These are phyloP conservation scores for Rousettus leschenaultii DNA, from an alignment of 2,113 vertebrate species.

Conservation along the genomic window DNA sequence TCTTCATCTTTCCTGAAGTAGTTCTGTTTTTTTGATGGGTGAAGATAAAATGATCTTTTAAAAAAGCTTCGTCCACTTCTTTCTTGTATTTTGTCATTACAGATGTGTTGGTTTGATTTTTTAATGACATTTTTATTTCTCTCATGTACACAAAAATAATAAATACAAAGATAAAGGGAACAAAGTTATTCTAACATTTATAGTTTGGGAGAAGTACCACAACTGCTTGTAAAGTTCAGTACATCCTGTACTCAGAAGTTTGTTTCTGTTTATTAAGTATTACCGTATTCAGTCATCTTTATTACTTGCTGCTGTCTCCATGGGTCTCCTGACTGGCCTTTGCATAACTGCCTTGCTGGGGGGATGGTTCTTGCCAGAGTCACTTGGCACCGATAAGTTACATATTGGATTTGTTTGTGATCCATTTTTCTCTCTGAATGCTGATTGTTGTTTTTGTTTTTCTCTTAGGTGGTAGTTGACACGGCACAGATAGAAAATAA, in stretches of 20 bases:
- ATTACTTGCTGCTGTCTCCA: neutral
- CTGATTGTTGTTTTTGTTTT: slow-evolving; percentile 32
- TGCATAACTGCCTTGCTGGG: neutral
- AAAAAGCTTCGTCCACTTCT: neutral
- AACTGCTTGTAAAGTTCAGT: neutral
- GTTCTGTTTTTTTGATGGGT: neutral
- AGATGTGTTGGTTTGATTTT: slow-evolving; percentile 27
- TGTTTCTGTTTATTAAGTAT: neutral
- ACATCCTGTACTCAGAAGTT: neutral
- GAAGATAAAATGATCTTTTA: neutral
- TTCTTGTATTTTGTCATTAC: neutral
- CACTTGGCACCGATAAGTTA: neutral
- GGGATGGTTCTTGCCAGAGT: neutral
- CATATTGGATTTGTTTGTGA: neutral
- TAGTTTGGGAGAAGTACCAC: slow-evolving; percentile 20
- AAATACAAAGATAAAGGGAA: slow-evolving; percentile 9
- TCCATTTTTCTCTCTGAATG: slow-evolving; percentile 22
- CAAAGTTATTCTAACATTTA: slow-evolving; percentile 15
- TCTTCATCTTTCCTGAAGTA: neutral
- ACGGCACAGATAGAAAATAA: slow-evolving; percentile 99
- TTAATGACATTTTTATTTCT: slow-evolving; percentile 12
- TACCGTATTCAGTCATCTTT: neutral
- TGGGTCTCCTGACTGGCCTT: neutral
- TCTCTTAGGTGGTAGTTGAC: slow-evolving; percentile 95
- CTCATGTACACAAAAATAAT: neutral